These are phyloP conservation scores for Drosophila cracens DNA, from an alignment of 2,888 invertebrate species.

Conservation along the genomic window DNA sequence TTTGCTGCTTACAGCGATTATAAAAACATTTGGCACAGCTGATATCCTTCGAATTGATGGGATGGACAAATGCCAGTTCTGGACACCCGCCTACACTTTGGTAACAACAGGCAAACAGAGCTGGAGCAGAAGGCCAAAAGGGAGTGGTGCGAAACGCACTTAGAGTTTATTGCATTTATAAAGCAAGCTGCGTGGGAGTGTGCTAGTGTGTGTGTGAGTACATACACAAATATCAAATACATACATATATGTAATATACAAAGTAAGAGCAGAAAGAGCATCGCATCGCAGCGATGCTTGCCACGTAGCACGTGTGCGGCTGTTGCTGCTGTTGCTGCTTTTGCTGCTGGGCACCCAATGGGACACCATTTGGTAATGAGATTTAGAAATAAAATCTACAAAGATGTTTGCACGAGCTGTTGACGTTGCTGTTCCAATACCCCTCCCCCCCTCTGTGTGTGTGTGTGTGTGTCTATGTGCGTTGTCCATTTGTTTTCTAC, in stretches of 20 bases:
- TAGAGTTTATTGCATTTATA: slow-evolving; percentile 78
- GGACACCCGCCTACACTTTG: slow-evolving; percentile 14
- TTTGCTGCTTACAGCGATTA: slow-evolving; percentile 57
- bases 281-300: slow-evolving; percentile 3
- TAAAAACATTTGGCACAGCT: slow-evolving; percentile 77
- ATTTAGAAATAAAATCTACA: slow-evolving; percentile 80
- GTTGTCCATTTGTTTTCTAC: slow-evolving; percentile 81
- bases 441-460: not conserved
- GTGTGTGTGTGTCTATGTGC: slow-evolving; percentile 57
- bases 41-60: slow-evolving; percentile 68
- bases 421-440: slow-evolving; percentile 57
- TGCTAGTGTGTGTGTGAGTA: slow-evolving; percentile 12
- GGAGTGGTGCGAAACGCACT: slow-evolving; percentile 60
- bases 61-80: slow-evolving; percentile 7
- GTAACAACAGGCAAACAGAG: slow-evolving; percentile 22
- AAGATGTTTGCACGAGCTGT: slow-evolving; percentile 80
- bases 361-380: slow-evolving; percentile 81
- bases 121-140: not conserved
- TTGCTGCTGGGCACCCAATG: slow-evolving; percentile 51
- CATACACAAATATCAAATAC: slow-evolving; percentile 7
- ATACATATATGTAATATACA: slow-evolving; percentile 1
- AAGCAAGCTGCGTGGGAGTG: slow-evolving; percentile 22
- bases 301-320: slow-evolving; percentile 44
- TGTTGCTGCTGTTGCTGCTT: not conserved
- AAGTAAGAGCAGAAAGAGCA: not conserved